These are phyloP conservation scores for Aspidapion aeneum DNA, from an alignment of 2,888 invertebrate genomes.

Conservation along the genomic window DNA sequence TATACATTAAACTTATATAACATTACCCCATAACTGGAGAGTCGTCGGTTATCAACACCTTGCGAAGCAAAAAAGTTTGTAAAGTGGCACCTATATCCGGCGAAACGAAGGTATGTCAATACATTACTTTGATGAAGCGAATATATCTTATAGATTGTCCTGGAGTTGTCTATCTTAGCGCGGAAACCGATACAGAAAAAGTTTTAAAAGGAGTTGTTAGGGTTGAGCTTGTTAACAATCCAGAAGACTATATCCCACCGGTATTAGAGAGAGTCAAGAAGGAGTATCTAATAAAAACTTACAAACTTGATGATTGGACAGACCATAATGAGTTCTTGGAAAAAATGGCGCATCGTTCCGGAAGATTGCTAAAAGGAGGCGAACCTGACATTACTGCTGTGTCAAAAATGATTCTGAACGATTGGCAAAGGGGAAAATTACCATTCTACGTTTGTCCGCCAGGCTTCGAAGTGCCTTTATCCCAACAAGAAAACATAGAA, in stretches of 20 bases:
- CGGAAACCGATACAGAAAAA: conserved; percentile 91
- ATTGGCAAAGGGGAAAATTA: conserved; percentile 97
- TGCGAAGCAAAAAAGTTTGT: conserved; percentile 95
- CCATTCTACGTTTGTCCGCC: conserved; percentile 92
- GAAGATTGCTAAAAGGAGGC: conserved; percentile 93
- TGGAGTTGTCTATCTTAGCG: conserved; percentile 96
- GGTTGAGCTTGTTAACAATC: conserved; percentile 89
- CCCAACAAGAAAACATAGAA: conserved; percentile 37
- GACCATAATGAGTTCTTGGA: conserved; percentile 86
- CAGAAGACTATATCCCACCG: conserved; percentile 90
- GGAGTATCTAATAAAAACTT: conserved; percentile 89
- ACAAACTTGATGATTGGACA: conserved; percentile 80
- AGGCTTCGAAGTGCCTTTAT: conserved; percentile 69
- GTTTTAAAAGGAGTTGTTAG: conserved; percentile 97
- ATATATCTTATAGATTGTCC: conserved; percentile 99
- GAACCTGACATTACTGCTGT: conserved; percentile 89
- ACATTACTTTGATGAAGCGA: conserved; percentile 94
- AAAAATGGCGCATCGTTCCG: conserved; percentile 79
- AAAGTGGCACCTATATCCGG: conserved; percentile 99
- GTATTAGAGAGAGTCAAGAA: conserved; percentile 83
- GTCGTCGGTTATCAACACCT: conserved; percentile 95
- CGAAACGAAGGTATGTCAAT: conserved; percentile 98
- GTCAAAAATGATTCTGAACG: conserved; percentile 94
- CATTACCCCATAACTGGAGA: conserved; percentile 99
- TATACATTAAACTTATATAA: no score